Evolutionary conservation across 2,888 invertebrate species (phyloP), one percentile per base, ranked within the genome.

Genomic region (Clunio marinus): DNA sequence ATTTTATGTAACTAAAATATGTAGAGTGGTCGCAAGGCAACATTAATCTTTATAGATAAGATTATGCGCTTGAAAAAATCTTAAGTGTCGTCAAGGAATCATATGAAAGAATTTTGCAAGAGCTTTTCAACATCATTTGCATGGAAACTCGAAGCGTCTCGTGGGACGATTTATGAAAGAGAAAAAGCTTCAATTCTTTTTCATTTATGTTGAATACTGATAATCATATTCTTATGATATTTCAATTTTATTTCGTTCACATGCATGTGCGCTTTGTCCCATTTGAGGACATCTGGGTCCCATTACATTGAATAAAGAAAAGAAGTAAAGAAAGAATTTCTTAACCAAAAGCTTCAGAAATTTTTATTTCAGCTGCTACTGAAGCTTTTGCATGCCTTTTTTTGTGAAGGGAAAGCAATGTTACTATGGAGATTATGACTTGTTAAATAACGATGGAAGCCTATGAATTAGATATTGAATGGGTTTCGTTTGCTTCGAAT

Each of bases 391-490:
- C 4, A 51, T 13, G 51, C 20, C 51, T 51, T 51, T 57, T 57
- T 57, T 27, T 15, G 27, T 57, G 57, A 57, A 15, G 3, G 3
- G 45, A 45, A 45, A 13, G 27, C 27, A 8, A 25, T 25, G 57
- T 57, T 57, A 10, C 27, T 15, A 57, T 57, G 27, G 20, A 2
- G 15, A 57, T 20, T 17, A n/a, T 57, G 13, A 57, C 25, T 57
- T 57, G 57, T 57, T 57, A 57, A 57, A 57, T 57, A 57, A 57
- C 57, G 13, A 57, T 57, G 17, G 51, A 51, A 51, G 51, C 51
- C 51, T n/a, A 51, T 51, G 51, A 51, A 51, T 51, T 22, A 5
- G 3, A 3, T 22, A 51, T 51, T 51, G 51, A 51, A 51, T 51
- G 7, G 51, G 13, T 51, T 8, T 51, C 22, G 51, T 51, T 51